Percentiles rank a stretch among this genome's conserved stretches.
These are phyloP conservation scores for Solea senegalensis DNA, from an alignment of 2,113 vertebrate species.

Conservation along the genomic window DNA sequence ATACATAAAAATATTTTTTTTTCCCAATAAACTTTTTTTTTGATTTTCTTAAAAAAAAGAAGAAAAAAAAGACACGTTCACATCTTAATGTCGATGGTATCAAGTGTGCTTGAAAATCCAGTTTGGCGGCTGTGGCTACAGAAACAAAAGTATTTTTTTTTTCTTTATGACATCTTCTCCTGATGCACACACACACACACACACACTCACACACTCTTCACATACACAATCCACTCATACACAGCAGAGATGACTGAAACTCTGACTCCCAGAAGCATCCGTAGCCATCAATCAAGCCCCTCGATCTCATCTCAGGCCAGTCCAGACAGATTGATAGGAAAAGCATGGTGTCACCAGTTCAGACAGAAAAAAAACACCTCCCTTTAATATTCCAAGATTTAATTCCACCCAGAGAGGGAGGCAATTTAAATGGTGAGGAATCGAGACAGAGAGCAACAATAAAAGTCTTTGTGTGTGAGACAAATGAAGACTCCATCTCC, in stretches of 20 bases:
- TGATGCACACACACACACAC: slow-evolving; percentile 22
- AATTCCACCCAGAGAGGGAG: slow-evolving; percentile 56
- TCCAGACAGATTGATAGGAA: slow-evolving; percentile 58
- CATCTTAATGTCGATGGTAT: slow-evolving; percentile 95
- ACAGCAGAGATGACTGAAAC: slow-evolving; percentile 56
- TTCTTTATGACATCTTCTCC: slow-evolving; percentile 65
- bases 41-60: slow-evolving; percentile 89
- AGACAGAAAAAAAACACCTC: slow-evolving; percentile 54
- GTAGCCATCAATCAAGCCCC: slow-evolving; percentile 68
- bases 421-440: slow-evolving; percentile 56
- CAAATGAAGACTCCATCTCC: slow-evolving; percentile 57
- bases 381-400: slow-evolving; percentile 57
- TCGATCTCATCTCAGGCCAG: slow-evolving; percentile 59
- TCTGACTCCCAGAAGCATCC: slow-evolving; percentile 58
- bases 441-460: slow-evolving; percentile 58
- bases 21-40: slow-evolving; percentile 80
- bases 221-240: slow-evolving; percentile 9
- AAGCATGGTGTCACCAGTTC: slow-evolving; percentile 65
- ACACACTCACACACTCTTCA: slow-evolving; percentile 15
- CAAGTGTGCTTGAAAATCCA: slow-evolving; percentile 98
- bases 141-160: slow-evolving; percentile 76
- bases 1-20: slow-evolving; percentile 99
- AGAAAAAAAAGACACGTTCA: slow-evolving; percentile 89
- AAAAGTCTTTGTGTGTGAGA: slow-evolving; percentile 61
- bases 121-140: slow-evolving; percentile 90